Evolutionary conservation across 2,113 vertebrate species (phyloP), one percentile per base, ranked within the genome.

Genomic region (Anarrhichthys ocellatus): DNA sequence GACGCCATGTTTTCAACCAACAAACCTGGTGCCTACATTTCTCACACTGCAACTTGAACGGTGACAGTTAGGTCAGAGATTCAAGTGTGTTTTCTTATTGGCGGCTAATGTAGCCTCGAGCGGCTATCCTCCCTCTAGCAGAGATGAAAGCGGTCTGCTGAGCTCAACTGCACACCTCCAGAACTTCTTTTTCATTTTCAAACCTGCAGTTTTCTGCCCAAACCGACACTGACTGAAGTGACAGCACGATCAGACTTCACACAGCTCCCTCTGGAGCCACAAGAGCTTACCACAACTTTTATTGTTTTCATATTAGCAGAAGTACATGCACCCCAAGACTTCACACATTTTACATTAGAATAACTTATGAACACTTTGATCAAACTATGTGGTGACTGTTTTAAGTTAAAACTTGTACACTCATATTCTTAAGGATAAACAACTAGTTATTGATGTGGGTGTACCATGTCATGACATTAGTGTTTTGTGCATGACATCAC

Each of bases 311-410:
- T 29, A 34, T 20, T 18, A 34, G 62, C 62, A 64, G 62, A 40
- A 27, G 56, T 2, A 59, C 56, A 59, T 15, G 5, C 56, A 6
- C 20, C 58, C 6, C 59, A 34, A 50, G 6, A 40, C 27, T 27
- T 9, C 50, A 50, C 24, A 18, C 18, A 48, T 80, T 81, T 67
- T 22, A 74, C 6, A 50, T 79, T 29, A 40, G 20, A 80, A 58
- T 64, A 75, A 54, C 29, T 46, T 46, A 56, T 56, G 9, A 63
- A 29, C 17, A 56, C 44, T 17, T 32, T 52, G 4, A 34, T 20
- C 0, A 18, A 38, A 50, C 22, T 38, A 63, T 32, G 22, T 34
- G 27, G 24, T 15, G 15, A 27, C 22, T 24, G 48, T 56, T 24
- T 67, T 29, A 66, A 27, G 15, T 18, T 18, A 50, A 44, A 44